These are phyloP conservation scores for Eristalinus aeneus DNA, from an alignment of 2,888 invertebrate species.

Conservation along the genomic window DNA sequence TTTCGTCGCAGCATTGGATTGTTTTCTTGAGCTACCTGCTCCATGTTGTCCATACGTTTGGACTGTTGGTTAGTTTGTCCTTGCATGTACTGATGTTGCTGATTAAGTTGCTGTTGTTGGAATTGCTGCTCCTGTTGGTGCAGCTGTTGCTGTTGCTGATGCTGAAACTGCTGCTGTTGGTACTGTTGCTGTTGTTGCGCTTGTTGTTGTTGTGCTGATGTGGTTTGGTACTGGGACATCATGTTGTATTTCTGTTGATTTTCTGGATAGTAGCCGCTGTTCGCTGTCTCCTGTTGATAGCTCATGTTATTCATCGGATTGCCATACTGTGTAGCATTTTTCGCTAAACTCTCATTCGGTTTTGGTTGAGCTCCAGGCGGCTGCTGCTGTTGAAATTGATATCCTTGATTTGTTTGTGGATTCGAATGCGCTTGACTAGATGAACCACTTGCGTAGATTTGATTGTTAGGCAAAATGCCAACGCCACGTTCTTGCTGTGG, in stretches of 20 bases:
- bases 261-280: slow-evolving; percentile 13
- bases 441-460: slow-evolving; percentile 73
- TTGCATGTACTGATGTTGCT: slow-evolving; percentile 68
- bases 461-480: slow-evolving; percentile 75
- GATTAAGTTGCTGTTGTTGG: slow-evolving; percentile 46
- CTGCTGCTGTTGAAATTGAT: slow-evolving; percentile 79
- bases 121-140: slow-evolving; percentile 74
- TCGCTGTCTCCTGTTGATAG: not conserved
- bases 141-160: slow-evolving; percentile 73
- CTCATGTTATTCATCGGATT: slow-evolving; percentile 3
- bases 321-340: slow-evolving; percentile 31
- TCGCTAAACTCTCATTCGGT: slow-evolving; percentile 44
- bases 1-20: slow-evolving; percentile 80
- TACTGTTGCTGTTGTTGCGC: slow-evolving; percentile 73
- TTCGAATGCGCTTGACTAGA: slow-evolving; percentile 72
- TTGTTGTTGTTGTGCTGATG: slow-evolving; percentile 74
- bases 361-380: slow-evolving; percentile 74
- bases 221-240: slow-evolving; percentile 63
- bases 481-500: slow-evolving; percentile 73
- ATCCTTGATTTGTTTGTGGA: slow-evolving; percentile 78
- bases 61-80: slow-evolving; percentile 64
- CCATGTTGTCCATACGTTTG: slow-evolving; percentile 70
- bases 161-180: slow-evolving; percentile 75
- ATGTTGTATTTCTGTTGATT: slow-evolving; percentile 48
- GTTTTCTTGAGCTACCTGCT: slow-evolving; percentile 63